Evolutionary conservation across 2,797 vertebrate genomes (phyloP).

Genomic region (Scleropages formosus): DNA sequence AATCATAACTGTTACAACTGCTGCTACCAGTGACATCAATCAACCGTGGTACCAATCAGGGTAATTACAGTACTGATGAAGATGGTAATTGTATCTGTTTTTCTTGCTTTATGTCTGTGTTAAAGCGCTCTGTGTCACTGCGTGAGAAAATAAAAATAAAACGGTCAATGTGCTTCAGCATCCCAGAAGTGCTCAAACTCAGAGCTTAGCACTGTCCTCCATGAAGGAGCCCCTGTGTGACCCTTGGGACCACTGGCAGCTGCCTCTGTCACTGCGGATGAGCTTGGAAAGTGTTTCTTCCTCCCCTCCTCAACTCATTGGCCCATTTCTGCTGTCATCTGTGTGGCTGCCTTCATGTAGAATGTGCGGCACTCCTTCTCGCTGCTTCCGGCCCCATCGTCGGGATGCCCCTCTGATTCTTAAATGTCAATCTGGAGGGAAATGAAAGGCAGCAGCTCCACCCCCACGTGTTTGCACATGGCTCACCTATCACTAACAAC

Average conservation of each 20-base stretch:
- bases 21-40: too few relatives aligned
- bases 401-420: conserved; percentile 29
- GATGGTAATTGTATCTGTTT: too few relatives aligned
- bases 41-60: too few relatives aligned
- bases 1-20: too few relatives aligned
- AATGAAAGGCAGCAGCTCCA: conserved; percentile 26
- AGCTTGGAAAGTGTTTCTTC: too few relatives aligned
- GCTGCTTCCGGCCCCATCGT: not conserved
- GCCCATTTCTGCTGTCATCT: not conserved
- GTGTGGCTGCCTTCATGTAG: not conserved
- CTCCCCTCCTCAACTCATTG: not conserved
- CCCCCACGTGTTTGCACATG: not conserved
- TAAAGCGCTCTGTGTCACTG: too few relatives aligned
- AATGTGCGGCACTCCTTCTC: conserved; percentile 25
- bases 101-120: too few relatives aligned
- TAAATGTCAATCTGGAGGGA: conserved; percentile 24
- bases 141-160: too few relatives aligned
- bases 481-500: conserved; percentile 32
- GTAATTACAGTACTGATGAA: too few relatives aligned
- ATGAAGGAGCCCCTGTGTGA: not conserved
- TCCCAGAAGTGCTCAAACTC: too few relatives aligned
- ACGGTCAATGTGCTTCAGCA: too few relatives aligned
- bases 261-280: not conserved
- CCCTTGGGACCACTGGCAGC: not conserved
- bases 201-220: not conserved